Percentiles rank a stretch among this genome's conserved stretches.
These are phyloP conservation scores for Echinarachnius parma DNA, from an alignment of 53 echinoderm and acorn worm genomes.

Conservation along the genomic window DNA sequence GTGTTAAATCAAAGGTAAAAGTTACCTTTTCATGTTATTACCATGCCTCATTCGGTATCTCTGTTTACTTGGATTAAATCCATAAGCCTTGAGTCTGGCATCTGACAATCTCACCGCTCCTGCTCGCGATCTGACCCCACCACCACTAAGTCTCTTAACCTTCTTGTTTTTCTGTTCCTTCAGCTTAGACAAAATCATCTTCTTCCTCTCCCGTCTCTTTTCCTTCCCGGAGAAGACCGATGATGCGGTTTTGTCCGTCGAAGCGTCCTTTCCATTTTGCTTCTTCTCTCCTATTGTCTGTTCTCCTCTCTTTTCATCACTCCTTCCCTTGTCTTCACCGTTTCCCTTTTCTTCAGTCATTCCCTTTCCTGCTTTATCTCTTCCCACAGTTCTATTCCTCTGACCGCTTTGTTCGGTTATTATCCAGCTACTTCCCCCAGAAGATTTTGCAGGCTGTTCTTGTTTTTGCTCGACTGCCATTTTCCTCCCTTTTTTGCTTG, in stretches of 20 bases:
- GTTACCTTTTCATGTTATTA: not conserved
- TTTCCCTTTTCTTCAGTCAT: not conserved
- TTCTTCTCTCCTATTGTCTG: conserved; percentile 27
- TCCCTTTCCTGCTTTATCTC: not conserved
- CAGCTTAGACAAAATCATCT: conserved; percentile 40
- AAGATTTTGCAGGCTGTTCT: no score
- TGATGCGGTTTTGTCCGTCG: not conserved
- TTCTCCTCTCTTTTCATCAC: conserved; percentile 7
- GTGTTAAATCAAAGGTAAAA: no score
- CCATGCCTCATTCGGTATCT: conserved; percentile 65
- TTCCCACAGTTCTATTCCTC: conserved; percentile 24
- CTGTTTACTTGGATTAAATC: conserved; percentile 82
- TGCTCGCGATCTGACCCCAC: conserved; percentile 1
- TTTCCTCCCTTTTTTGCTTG: no score
- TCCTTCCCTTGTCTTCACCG: not conserved
- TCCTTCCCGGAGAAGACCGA: not conserved
- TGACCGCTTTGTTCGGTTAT: no score
- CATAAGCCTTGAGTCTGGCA: conserved; percentile 82
- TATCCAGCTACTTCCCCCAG: no score
- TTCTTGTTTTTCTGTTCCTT: conserved; percentile 26
- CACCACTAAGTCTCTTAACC: not conserved
- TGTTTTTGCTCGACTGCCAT: no score
- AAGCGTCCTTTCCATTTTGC: not conserved
- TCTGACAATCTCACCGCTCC: conserved; percentile 46
- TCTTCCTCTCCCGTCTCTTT: conserved; percentile 29